These are phyloP conservation scores for Notarius quadriscutis DNA, from an alignment of 2,113 vertebrate genomes.

Conservation along the genomic window DNA sequence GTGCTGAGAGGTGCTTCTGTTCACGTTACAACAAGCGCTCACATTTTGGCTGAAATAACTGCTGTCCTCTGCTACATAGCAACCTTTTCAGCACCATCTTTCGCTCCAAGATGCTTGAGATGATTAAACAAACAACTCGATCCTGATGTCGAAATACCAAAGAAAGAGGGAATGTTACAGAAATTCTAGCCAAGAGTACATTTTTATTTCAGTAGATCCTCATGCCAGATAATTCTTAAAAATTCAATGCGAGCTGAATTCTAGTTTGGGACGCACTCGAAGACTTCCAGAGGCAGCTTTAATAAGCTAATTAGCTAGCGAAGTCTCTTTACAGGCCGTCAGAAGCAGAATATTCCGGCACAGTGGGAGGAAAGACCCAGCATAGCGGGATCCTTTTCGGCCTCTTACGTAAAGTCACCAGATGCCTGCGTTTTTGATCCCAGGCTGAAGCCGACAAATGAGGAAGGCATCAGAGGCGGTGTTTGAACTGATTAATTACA, in stretches of 20 bases:
- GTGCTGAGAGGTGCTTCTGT: not conserved
- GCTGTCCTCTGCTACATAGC: too few species aligned
- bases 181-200: not conserved
- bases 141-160: not conserved
- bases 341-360: conserved; percentile 22
- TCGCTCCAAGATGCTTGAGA: not conserved
- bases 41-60: not conserved
- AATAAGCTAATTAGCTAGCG: conserved; percentile 41
- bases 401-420: conserved; percentile 34
- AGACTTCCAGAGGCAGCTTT: not conserved
- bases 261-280: not conserved
- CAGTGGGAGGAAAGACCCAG: conserved; percentile 11
- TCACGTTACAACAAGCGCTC: not conserved
- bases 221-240: not conserved
- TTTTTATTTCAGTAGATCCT: not conserved
- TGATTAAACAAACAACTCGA: too few species aligned
- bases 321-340: conserved; percentile 21
- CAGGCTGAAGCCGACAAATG: conserved; percentile 26
- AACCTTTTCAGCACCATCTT: not conserved
- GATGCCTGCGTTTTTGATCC: conserved; percentile 46
- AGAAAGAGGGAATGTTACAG: not conserved
- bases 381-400: not conserved
- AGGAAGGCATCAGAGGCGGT: conserved; percentile 43
- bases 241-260: not conserved
- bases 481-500: conserved; percentile 54